A percentile compares a stretch with the other conserved stretches of the same genome.
These are phyloP conservation scores for Napeogenes sylphis DNA, from an alignment of 2,888 invertebrate species.

Conservation along the genomic window DNA sequence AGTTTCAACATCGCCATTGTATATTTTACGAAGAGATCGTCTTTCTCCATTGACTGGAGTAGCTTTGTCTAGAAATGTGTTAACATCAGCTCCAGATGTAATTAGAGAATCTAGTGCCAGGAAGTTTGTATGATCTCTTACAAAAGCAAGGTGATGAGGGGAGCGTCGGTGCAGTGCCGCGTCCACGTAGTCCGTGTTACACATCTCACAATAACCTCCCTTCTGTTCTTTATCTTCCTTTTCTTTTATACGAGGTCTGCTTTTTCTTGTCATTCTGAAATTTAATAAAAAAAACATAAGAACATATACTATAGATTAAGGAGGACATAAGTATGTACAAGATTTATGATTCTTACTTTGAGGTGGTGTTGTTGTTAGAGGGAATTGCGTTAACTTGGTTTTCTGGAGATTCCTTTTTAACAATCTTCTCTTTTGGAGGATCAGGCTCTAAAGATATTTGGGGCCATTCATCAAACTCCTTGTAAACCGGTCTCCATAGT, in stretches of 20 bases:
- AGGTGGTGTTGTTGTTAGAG: slow-evolving; percentile 40
- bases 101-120: slow-evolving; percentile 85
- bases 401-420: slow-evolving; percentile 51
- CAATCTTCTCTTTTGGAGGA: slow-evolving; percentile 57
- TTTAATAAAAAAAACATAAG: not conserved
- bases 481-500: slow-evolving; percentile 79
- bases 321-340: not conserved
- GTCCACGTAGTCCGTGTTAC: slow-evolving; percentile 84
- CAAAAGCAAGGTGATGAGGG: slow-evolving; percentile 85
- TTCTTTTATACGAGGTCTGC: slow-evolving; percentile 66
- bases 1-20: slow-evolving; percentile 57
- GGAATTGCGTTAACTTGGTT: slow-evolving; percentile 34
- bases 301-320: not conserved
- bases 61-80: slow-evolving; percentile 81
- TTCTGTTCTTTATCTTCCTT: slow-evolving; percentile 62
- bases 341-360: slow-evolving; percentile 51
- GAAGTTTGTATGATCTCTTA: slow-evolving; percentile 85
- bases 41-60: slow-evolving; percentile 64
- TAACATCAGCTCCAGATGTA: slow-evolving; percentile 80
- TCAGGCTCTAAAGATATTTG: slow-evolving; percentile 69
- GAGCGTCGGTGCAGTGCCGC: slow-evolving; percentile 84
- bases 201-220: slow-evolving; percentile 88
- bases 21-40: slow-evolving; percentile 57
- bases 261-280: slow-evolving; percentile 78
- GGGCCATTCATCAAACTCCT: slow-evolving; percentile 82